phyloP scores from a whole-genome alignment of 2,113 vertebrate species.

The Platichthys stellatus region DNA sequence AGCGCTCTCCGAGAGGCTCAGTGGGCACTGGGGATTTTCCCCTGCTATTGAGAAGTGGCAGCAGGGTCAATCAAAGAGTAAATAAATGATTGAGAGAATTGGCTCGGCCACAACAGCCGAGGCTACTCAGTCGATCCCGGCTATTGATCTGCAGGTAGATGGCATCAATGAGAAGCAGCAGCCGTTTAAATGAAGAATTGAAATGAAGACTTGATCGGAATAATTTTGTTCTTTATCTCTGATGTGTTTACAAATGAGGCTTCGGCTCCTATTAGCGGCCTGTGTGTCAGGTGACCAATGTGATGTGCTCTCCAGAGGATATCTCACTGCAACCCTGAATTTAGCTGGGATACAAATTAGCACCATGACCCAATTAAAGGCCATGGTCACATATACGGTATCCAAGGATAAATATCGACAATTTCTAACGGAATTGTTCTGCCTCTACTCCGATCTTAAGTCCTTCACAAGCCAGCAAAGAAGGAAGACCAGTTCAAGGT shows the following conservation, averaged over 20 bases:
- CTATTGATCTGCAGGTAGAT: constrained; percentile 76
- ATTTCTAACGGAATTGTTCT: not conserved
- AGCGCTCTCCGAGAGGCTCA: constrained; percentile 64
- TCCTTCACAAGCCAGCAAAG: constrained; percentile 8
- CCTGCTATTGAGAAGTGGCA: constrained; percentile 66
- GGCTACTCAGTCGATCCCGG: constrained; percentile 73
- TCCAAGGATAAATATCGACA: constrained; percentile 9
- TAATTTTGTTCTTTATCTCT: constrained; percentile 62
- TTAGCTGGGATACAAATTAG: constrained; percentile 6
- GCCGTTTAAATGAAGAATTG: constrained; percentile 66
- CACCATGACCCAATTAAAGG: not conserved
- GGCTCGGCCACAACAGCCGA: constrained; percentile 65
- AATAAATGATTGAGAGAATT: constrained; percentile 84
- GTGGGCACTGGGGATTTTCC: constrained; percentile 59
- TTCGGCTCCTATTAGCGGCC: constrained; percentile 44
- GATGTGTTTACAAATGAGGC: constrained; percentile 67
- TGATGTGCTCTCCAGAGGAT: constrained; percentile 12
- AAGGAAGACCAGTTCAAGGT: constrained; percentile 16
- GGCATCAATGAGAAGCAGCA: constrained; percentile 63
- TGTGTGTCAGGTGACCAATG: constrained; percentile 22
- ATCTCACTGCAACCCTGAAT: constrained; percentile 15
- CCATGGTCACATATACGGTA: not conserved
- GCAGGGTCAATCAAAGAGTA: constrained; percentile 79
- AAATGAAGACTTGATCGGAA: constrained; percentile 66
- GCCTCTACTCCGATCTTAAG: not conserved